These are phyloP conservation scores for Percopsis omiscomaycus DNA, from an alignment of 2,797 vertebrate genomes.

Conservation along the genomic window DNA sequence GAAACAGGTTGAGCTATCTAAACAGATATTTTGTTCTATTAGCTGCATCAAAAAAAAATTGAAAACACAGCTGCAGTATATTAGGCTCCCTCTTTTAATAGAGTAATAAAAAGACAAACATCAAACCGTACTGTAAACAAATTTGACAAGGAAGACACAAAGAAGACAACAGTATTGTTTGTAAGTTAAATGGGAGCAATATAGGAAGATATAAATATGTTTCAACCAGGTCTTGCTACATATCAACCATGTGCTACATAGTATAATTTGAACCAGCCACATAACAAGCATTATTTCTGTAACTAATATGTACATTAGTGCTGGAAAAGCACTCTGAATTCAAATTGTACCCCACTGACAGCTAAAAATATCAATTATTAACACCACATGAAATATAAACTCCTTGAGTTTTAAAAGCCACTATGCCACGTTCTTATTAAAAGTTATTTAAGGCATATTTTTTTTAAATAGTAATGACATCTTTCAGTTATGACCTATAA, in stretches of 20 bases:
- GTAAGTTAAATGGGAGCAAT: not conserved
- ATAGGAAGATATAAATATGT: slow-evolving; percentile 11
- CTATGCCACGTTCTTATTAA: slow-evolving; percentile 48
- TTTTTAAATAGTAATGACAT: slow-evolving; percentile 60
- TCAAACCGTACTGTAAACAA: slow-evolving; percentile 40
- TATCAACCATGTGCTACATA: slow-evolving; percentile 61
- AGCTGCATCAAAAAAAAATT: too few species aligned
- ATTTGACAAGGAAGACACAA: slow-evolving; percentile 10
- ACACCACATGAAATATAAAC: slow-evolving; percentile 46
- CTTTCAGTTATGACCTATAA: slow-evolving; percentile 47
- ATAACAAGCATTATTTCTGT: slow-evolving; percentile 29
- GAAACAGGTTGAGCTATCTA: too few species aligned
- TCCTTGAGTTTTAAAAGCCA: slow-evolving; percentile 52
- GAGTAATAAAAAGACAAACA: slow-evolving; percentile 53
- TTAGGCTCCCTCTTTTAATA: slow-evolving; percentile 43
- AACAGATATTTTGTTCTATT: too few species aligned
- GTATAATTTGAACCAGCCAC: slow-evolving; percentile 26
- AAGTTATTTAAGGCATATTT: slow-evolving; percentile 64
- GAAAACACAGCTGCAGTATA: slow-evolving; percentile 13
- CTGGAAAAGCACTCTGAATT: slow-evolving; percentile 24
- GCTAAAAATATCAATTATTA: slow-evolving; percentile 29
- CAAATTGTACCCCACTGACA: not conserved
- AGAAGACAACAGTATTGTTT: slow-evolving; percentile 25
- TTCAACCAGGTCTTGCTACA: slow-evolving; percentile 62
- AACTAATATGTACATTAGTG: slow-evolving; percentile 28